A percentile compares a stretch with the other conserved stretches of the same genome.
phyloP scores from a whole-genome alignment of 2,113 vertebrate species.

The Centrocercus urophasianus region DNA sequence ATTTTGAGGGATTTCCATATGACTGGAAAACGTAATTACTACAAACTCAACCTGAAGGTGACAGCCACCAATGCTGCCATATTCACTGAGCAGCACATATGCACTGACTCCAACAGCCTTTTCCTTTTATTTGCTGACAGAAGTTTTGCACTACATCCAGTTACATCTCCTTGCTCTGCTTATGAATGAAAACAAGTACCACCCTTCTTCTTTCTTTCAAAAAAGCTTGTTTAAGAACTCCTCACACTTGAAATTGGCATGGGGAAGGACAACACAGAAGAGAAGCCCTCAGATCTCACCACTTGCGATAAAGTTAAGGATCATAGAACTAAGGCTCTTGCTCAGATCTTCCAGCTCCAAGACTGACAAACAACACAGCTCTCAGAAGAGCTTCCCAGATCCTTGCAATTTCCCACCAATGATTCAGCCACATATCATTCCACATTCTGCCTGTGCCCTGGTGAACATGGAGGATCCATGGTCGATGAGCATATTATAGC shows the following conservation, averaged over 20 bases:
- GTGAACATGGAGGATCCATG: rapidly evolving
- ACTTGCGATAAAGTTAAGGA: neutral
- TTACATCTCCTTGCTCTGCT: neutral
- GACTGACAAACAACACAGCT: neutral
- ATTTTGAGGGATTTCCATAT: conserved; percentile 13
- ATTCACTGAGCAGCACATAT: neutral
- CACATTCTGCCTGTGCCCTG: rapidly evolving
- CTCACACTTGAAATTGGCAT: rapidly evolving
- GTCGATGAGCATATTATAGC: neutral
- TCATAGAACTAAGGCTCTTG: neutral
- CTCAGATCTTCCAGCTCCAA: neutral
- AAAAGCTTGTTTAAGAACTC: neutral
- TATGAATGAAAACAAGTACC: neutral
- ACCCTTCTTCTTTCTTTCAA: neutral
- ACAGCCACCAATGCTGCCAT: neutral
- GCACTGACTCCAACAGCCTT: neutral
- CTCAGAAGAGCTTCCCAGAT: neutral
- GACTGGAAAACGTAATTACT: conserved; percentile 27
- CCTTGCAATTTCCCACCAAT: rapidly evolving
- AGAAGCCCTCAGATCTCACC: neutral
- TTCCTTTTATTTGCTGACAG: neutral
- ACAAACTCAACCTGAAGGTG: neutral
- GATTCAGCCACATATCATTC: rapidly evolving
- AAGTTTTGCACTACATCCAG: neutral
- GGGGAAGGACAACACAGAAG: neutral